A percentile compares a stretch with the other conserved stretches of the same genome.
phyloP scores from a whole-genome alignment of 2,888 invertebrate genomes.

The Mamestra brassicae region DNA sequence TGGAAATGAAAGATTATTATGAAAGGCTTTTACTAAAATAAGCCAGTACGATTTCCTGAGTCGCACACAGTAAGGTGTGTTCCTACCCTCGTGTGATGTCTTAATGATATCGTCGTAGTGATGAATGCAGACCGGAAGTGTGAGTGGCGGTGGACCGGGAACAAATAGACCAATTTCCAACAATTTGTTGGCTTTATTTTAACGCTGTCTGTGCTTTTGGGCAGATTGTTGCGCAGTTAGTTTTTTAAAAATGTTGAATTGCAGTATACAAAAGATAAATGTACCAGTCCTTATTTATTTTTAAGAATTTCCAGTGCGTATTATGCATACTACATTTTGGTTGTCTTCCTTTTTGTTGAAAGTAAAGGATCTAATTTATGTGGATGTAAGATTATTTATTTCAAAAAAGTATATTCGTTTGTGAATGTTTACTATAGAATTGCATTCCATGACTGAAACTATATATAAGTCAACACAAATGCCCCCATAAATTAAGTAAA shows the following conservation, averaged over 20 bases:
- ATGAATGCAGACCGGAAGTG: constrained; percentile 86
- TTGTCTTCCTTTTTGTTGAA: neutral
- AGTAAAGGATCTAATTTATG: neutral
- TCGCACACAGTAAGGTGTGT: constrained; percentile 82
- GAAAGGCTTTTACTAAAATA: constrained; percentile 77
- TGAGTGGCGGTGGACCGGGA: constrained; percentile 69
- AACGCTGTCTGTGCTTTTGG: constrained; percentile 31
- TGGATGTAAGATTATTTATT: neutral
- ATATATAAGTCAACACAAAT: constrained; percentile 36
- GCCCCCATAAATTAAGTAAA: constrained; percentile 34
- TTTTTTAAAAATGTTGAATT: neutral
- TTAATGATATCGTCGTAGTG: constrained; percentile 86
- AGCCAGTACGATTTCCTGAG: constrained; percentile 79
- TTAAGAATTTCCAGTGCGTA: neutral
- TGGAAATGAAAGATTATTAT: constrained; percentile 44
- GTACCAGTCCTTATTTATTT: neutral
- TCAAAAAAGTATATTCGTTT: constrained; percentile 8
- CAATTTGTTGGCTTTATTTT: constrained; percentile 61
- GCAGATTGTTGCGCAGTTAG: constrained; percentile 1
- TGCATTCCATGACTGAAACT: constrained; percentile 25
- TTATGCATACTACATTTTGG: neutral
- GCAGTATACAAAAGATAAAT: neutral
- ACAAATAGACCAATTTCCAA: constrained; percentile 71
- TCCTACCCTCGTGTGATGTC: constrained; percentile 84
- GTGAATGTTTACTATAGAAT: constrained; percentile 12